Conservation (phyloP, 2,797 vertebrate genomes). For the Heliangelus exortis region DNA sequence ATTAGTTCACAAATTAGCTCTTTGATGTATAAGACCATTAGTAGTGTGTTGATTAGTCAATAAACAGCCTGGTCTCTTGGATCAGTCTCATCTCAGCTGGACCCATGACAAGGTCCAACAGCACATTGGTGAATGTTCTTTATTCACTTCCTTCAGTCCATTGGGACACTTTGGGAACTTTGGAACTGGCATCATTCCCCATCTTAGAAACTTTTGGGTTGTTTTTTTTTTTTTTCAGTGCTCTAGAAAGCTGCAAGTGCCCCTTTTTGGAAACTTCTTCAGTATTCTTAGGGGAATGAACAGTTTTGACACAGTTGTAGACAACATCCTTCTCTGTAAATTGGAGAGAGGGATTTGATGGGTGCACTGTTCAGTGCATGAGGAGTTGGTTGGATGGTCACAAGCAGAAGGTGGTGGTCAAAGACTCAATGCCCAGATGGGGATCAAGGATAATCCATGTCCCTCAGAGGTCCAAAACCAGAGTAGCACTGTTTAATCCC, state of each 20-base stretch:
- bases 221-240: not conserved
- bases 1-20: not conserved
- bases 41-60: not conserved
- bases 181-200: not conserved
- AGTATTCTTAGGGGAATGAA: not conserved
- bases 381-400: not conserved
- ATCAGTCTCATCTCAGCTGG: not conserved
- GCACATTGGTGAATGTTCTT: not conserved
- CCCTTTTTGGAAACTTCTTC: not conserved
- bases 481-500: not conserved
- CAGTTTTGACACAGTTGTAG: not conserved
- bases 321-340: not conserved
- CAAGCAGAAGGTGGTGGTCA: not conserved
- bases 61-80: accelerated
- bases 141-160: accelerated
- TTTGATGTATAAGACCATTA: not conserved
- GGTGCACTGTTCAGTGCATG: not conserved
- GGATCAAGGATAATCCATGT: not conserved
- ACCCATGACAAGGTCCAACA: not conserved
- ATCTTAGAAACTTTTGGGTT: accelerated
- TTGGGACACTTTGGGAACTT: not conserved
- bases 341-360: not conserved
- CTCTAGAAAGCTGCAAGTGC: not conserved
- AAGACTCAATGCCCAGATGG: no score
- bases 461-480: not conserved